These are phyloP conservation scores for Embidobia sp. DNA, from an alignment of 2,888 invertebrate species.

Conservation along the genomic window DNA sequence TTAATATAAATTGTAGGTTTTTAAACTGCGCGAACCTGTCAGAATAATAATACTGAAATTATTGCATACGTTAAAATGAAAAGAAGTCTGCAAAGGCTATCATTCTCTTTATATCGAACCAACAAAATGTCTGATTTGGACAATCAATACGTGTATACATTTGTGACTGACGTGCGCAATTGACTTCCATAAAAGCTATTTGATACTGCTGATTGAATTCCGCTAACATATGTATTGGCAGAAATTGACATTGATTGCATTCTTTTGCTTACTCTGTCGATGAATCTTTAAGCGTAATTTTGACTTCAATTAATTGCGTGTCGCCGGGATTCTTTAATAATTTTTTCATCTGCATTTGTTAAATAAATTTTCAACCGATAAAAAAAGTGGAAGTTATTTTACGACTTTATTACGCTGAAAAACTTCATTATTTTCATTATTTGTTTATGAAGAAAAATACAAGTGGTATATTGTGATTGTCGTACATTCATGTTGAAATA, in stretches of 20 bases:
- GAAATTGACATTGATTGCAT: conserved; percentile 54
- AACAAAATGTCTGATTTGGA: conserved; percentile 41
- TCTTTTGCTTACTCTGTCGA: conserved; percentile 38
- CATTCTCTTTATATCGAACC: conserved; percentile 7
- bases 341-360: too few species aligned
- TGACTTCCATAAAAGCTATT: conserved; percentile 60
- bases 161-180: conserved; percentile 52
- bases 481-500: too few species aligned
- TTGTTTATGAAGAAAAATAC: too few species aligned
- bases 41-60: too few species aligned
- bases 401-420: too few species aligned
- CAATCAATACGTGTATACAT: conserved; percentile 48
- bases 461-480: too few species aligned
- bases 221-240: conserved; percentile 43
- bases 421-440: too few species aligned
- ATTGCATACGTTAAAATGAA: too few species aligned
- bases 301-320: conserved; percentile 31
- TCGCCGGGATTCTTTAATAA: conserved; percentile 1
- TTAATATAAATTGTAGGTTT: too few species aligned
- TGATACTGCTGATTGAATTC: conserved; percentile 51
- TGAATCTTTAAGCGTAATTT: conserved; percentile 33
- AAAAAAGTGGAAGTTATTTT: too few species aligned
- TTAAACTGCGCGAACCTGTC: too few species aligned
- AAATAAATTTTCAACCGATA: too few species aligned
- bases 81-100: conserved; percentile 25